phyloP scores from a whole-genome alignment of 2,797 vertebrate species.

The Characodon lateralis region DNA sequence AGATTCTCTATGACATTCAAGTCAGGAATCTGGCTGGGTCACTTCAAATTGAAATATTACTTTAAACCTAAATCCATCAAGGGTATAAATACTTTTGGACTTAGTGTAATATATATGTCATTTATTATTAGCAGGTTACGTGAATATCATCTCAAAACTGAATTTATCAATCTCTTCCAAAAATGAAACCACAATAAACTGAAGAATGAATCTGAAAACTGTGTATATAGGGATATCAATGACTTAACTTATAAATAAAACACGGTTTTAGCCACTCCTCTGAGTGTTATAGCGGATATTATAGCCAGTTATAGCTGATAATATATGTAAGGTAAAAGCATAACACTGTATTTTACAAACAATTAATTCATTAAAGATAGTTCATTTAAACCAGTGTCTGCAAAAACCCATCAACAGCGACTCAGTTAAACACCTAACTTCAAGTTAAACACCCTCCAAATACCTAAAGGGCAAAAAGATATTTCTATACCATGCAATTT shows the following conservation, averaged over 20 bases:
- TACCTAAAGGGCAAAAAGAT: slow-evolving; percentile 15
- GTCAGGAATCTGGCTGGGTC: not conserved
- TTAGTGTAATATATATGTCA: not conserved
- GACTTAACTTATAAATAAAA: not conserved
- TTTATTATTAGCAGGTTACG: not conserved
- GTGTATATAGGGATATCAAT: not conserved
- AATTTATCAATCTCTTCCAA: not conserved
- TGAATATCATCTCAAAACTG: not conserved
- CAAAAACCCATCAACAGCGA: not conserved
- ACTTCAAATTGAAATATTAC: not conserved
- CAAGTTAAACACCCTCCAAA: slow-evolving; percentile 19
- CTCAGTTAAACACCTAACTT: not conserved
- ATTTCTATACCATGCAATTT: slow-evolving; percentile 27
- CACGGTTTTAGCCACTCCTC: not conserved
- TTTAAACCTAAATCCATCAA: not conserved
- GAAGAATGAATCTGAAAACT: not conserved
- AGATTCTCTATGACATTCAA: not conserved
- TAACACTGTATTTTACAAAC: slow-evolving; percentile 22
- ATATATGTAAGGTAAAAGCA: slow-evolving; percentile 32
- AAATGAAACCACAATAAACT: not conserved
- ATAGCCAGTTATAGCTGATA: slow-evolving; percentile 18
- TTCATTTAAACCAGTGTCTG: slow-evolving; percentile 12
- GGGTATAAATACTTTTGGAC: not conserved
- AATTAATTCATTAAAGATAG: slow-evolving; percentile 28
- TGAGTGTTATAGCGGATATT: slow-evolving; percentile 15